Evolutionary conservation across 2,888 invertebrate species (phyloP), one percentile per base, ranked within the genome.

Genomic region (Mylabris sibirica): DNA sequence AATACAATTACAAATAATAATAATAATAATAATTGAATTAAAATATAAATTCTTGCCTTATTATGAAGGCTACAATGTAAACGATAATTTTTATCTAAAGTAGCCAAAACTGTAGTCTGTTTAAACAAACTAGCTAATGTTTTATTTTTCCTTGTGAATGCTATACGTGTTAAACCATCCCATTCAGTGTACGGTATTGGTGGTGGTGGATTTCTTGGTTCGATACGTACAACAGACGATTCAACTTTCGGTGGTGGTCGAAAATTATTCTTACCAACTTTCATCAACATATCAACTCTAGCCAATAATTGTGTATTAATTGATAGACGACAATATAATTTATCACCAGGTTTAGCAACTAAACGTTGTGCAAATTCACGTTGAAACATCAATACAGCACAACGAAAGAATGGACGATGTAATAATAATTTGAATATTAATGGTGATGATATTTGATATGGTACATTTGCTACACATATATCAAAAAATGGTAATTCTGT

Each of bases 221-320:
- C 99, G 82, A 99, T 93, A 79, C 99, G 89, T 0, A 99, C 98
- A 2, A 99, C 99, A 85, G 95, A 95, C 0, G 99, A 99, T 84
- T 99, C 99, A 0, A 99, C 99, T 89, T 99, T 99, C 5, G 99
- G 99, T 57, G 99, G 99, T 20, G 99, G 99, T 72, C 94, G 90
- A 82, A 99, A 99, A 86, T 99, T 99, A 84, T 99, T 99, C 86
- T 95, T 97, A 1, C 98, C 98, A 79, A 99, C 96, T 90, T 98
- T 98, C 95, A 99, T 97, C 34, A 99, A 85, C 88, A 97, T 91
- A 84, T 98, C 97, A 11, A 99, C 98, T 80, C 96, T 89, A 1
- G 99, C 96, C 72, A 99, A 86, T 20, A 99, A 87, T 81, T 99
- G 99, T 35, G 97, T 97, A 81, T 99, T 99, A 63, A 98, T 92